A percentile compares a stretch with the other conserved stretches of the same genome.
Conservation (phyloP, 2,888 invertebrate species). For the Polia nebulosa region DNA sequence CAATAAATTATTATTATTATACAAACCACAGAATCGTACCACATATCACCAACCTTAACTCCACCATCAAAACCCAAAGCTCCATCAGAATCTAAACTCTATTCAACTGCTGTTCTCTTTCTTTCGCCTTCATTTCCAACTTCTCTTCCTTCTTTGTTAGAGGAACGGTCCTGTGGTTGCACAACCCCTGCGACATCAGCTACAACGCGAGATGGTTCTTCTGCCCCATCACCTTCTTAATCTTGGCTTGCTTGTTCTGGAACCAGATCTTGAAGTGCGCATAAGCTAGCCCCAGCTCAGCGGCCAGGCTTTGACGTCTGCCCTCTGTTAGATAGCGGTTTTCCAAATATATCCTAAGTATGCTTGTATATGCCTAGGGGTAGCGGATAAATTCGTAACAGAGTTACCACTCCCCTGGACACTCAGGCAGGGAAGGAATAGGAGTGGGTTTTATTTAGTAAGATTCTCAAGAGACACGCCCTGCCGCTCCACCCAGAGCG, state of each 20-base stretch:
- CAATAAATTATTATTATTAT: too few species aligned
- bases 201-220: slow-evolving; percentile 96
- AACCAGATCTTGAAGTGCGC: slow-evolving; percentile 99
- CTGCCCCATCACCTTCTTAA: slow-evolving; percentile 97
- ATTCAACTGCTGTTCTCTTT: slow-evolving; percentile 82
- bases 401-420: too few species aligned
- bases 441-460: too few species aligned
- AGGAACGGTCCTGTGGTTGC: slow-evolving; percentile 94
- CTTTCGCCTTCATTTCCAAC: slow-evolving; percentile 90
- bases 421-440: too few species aligned
- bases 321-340: slow-evolving; percentile 97
- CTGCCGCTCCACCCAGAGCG: too few species aligned
- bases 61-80: slow-evolving; percentile 49
- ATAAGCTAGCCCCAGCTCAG: slow-evolving; percentile 97
- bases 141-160: slow-evolving; percentile 94
- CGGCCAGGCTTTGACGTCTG: slow-evolving; percentile 97
- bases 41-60: neutral
- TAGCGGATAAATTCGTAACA: too few species aligned
- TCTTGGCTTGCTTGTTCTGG: slow-evolving; percentile 99
- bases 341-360: neutral
- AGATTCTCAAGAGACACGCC: too few species aligned
- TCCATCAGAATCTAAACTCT: slow-evolving; percentile 71
- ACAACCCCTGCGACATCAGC: slow-evolving; percentile 98
- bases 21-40: neutral
- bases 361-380: too few species aligned